Base-by-base conservation (phyloP, 1,140 invertebrate species). In the Heliconius melpomene region DNA sequence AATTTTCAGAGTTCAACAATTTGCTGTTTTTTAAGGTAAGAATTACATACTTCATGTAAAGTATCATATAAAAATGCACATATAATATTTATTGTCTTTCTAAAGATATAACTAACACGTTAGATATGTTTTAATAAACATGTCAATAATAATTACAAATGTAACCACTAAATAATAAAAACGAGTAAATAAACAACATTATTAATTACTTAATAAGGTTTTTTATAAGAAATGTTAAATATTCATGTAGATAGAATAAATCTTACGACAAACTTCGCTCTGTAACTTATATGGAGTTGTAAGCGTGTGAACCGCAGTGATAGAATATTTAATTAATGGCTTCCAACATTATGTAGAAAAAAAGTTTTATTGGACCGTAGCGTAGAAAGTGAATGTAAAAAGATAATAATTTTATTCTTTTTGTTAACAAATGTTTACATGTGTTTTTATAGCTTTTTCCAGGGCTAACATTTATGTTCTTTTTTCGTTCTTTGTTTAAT, bases 1-100 rank as follows among this genome's bases (percentile, higher is more conserved):
- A n/a, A 16, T 75, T 79, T 79, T 13, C 78, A 79, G 78, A 79
- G 75, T 74, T 20, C n/a, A 36, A 54, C 78, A 40, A 52, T 71
- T 36, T 29, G 40, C 73, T 38, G 38, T 50, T 18, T 78, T 54
- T 73, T 46, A 70, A 74, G 78, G 72, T 79, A 74, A 79, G 40
- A 23, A 40, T 40, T n/a, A 57, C 50, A 29, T 29, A 40, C 11
- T 40, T 40, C 11, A 13, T 46, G 3, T 46, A 46, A 46, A 46
- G 0, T 46, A 46, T 13, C 9, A 38, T 11, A 11, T 29, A 38
- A 2, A 38, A 38, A 38, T 38, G 38, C 38, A 38, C 9, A 38
- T 38, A 9, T 38, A 38, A 38, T 38, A 38, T 38, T 38, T 38
- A 38, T 38, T 38, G 38, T 38, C 11, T 13, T 46, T 46, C 3